A percentile compares a stretch with the other conserved stretches of the same genome.
phyloP scores from a whole-genome alignment of 1,140 invertebrate genomes.

The Harlomillsia oculata region DNA sequence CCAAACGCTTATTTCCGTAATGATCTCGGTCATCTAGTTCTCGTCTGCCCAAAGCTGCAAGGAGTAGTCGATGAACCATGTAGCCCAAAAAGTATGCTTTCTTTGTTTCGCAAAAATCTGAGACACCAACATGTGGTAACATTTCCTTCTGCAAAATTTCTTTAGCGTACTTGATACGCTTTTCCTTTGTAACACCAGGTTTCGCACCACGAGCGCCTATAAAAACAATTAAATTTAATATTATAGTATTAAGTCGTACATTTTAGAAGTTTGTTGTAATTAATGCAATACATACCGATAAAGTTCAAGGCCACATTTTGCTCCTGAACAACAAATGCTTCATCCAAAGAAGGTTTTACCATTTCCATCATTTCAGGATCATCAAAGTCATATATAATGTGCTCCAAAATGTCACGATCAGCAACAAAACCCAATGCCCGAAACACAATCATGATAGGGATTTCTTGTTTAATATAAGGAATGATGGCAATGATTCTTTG shows the following conservation, averaged over 20 bases:
- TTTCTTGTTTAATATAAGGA: conserved; percentile 98
- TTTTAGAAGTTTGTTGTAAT: not conserved
- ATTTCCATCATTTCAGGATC: conserved; percentile 99
- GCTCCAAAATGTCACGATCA: conserved; percentile 95
- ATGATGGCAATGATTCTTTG: conserved; percentile 95
- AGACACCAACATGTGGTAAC: conserved; percentile 96
- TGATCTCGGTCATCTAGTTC: conserved; percentile 99
- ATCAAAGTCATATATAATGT: conserved; percentile 98
- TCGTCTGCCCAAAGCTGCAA: conserved; percentile 86
- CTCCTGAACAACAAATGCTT: conserved; percentile 98
- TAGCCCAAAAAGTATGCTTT: conserved; percentile 97
- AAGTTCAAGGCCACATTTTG: conserved; percentile 98
- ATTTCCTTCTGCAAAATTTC: conserved; percentile 99
- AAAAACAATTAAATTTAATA: conserved; percentile 7
- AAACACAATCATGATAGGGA: conserved; percentile 99
- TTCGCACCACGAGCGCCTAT: conserved; percentile 80
- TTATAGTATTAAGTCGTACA: not conserved
- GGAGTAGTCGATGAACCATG: conserved; percentile 91
- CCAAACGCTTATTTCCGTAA: conserved; percentile 95
- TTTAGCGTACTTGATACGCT: conserved; percentile 95
- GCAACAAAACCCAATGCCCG: conserved; percentile 94
- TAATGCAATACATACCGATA: conserved; percentile 47
- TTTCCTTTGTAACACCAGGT: conserved; percentile 96
- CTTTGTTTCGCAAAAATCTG: conserved; percentile 98
- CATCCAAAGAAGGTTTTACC: conserved; percentile 96